Evolutionary conservation across 64 coral and sea anemone species (phyloP), one percentile per base, ranked within the genome.

Genomic region (Pocillopora verrucosa): DNA sequence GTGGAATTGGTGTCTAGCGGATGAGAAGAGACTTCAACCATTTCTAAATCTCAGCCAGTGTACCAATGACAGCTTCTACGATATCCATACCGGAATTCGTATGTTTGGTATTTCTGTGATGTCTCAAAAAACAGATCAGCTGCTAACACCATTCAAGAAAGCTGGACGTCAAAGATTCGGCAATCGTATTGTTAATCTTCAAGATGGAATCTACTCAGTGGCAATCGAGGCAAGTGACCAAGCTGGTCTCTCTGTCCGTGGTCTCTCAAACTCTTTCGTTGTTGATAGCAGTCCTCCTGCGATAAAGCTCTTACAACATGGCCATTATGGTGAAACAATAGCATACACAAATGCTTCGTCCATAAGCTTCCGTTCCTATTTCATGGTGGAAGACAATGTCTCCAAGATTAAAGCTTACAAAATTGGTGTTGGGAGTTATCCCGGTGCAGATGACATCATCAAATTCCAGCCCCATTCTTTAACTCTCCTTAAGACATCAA

Each of bases 1-100:
- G 57, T 98, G 96, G 96, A 91, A 94, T 9, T 98, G 96, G 96
- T 98, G 96, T 61, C 67, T 65, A 45, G 93, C 80, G 0, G 96
- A 98, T 34, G 90, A 92, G 36, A 89, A 72, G 36, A 81, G 94
- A 17, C 11, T 37, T 10, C 59, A 72, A 79, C 16, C 4, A 10
- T 1, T 74, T 26, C 11, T 90, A 0, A 82, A 95, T 59, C 59
- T 6, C 14, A 82, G 78, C 20, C 88, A 82, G 9, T 98, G 96
- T 72, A 65, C 64, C 62, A 56, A 78, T 36, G 17, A 90, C 17
- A 87, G 78, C 37, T 98, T 98, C 73, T 98, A 90, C 51, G 96
- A 98, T 59, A 36, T 88, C 56, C 92, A 91, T 77, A 92, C 90
- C 60, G 96, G 96, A 61, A 94, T 98, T 35, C 45, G 75, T 10